phyloP scores from a whole-genome alignment of 2,888 invertebrate species.

The Synanthedon formicaeformis region DNA sequence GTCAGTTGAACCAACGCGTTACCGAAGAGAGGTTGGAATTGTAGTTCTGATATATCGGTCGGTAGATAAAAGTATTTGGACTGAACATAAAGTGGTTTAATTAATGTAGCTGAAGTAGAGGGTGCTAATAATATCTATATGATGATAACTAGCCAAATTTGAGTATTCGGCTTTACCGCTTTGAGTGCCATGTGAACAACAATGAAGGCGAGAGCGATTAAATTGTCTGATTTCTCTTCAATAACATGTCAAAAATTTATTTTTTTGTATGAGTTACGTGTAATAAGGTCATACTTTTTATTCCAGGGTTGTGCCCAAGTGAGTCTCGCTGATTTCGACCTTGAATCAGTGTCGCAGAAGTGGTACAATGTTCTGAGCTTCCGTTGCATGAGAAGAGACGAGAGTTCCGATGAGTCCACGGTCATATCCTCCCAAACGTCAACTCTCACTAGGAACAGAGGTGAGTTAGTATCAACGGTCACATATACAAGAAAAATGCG shows the following conservation, averaged over 20 bases:
- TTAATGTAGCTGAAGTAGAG: too few species aligned
- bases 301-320: constrained; percentile 93
- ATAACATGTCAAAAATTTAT: constrained; percentile 1
- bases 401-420: constrained; percentile 96
- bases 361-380: constrained; percentile 95
- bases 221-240: constrained; percentile 22
- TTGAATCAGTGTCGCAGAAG: constrained; percentile 81
- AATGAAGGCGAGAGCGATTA: constrained; percentile 60
- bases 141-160: constrained; percentile 69
- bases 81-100: too few species aligned
- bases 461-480: constrained; percentile 26
- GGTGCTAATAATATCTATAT: constrained; percentile 20
- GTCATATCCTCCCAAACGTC: constrained; percentile 97
- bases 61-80: too few species aligned
- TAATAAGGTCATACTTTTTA: constrained; percentile 5
- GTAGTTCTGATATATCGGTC: too few species aligned
- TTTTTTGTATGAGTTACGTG: not conserved
- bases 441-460: constrained; percentile 91
- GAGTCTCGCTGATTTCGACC: constrained; percentile 93
- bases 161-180: constrained; percentile 56
- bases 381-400: constrained; percentile 75
- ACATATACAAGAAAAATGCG: not conserved
- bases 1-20: too few species aligned
- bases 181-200: constrained; percentile 62
- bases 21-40: too few species aligned